These are phyloP conservation scores for Drosophila falleni DNA, from an alignment of 2,888 invertebrate species.

Conservation along the genomic window DNA sequence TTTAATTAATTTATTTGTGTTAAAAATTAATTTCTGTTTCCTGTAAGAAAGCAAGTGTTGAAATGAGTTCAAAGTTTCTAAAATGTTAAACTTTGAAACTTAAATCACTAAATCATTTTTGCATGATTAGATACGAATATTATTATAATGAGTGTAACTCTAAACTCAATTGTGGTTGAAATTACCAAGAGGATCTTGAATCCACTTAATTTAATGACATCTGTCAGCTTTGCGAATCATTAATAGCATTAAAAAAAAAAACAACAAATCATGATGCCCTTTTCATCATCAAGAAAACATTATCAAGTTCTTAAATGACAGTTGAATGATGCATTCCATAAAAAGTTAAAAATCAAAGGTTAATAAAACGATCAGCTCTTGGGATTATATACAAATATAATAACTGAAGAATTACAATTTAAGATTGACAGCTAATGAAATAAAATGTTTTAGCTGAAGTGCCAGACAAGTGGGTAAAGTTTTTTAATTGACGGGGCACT, in stretches of 20 bases:
- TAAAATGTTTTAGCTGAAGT: constrained; percentile 12
- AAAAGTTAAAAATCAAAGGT: constrained; percentile 40
- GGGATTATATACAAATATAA: constrained; percentile 2
- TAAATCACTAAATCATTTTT: not conserved
- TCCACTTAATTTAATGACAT: not conserved
- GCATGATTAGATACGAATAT: constrained; percentile 3
- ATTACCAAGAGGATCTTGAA: constrained; percentile 5
- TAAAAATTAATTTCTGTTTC: not conserved
- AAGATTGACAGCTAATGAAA: constrained; percentile 8
- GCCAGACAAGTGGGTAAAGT: constrained; percentile 15
- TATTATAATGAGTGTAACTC: not conserved
- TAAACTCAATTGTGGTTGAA: not conserved
- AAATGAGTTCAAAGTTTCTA: not conserved
- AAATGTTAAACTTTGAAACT: not conserved
- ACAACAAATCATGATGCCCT: not conserved
- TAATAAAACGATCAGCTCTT: constrained; percentile 39
- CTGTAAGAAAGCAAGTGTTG: not conserved
- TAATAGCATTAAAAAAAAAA: constrained; percentile 7
- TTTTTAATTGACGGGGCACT: constrained; percentile 18
- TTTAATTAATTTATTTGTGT: not conserved
- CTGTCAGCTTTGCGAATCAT: constrained; percentile 11
- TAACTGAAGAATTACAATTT: not conserved
- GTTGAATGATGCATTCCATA: constrained; percentile 7
- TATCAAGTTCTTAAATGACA: constrained; percentile 9
- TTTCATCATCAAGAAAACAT: constrained; percentile 12